These are phyloP conservation scores for Callorhinus ursinus DNA, from an alignment of 2,113 vertebrate genomes.

Conservation along the genomic window DNA sequence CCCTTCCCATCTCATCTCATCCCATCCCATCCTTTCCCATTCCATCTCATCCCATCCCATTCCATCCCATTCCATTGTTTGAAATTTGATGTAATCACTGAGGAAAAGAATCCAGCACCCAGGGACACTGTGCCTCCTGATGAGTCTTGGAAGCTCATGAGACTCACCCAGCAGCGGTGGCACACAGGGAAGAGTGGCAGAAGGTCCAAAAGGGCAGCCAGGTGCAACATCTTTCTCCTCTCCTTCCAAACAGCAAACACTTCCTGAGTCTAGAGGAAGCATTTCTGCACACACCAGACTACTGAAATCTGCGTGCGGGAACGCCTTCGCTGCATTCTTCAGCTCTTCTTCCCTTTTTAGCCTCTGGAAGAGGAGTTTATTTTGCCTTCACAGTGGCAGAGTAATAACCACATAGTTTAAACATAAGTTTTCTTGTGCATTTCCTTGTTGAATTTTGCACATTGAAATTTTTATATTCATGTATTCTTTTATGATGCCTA, in stretches of 20 bases:
- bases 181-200: constrained; percentile 86
- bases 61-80: background rate
- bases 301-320: constrained; percentile 87
- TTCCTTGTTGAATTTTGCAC: constrained; percentile 61
- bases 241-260: constrained; percentile 63
- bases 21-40: rapidly evolving
- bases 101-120: constrained; percentile 84
- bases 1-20: too few species aligned
- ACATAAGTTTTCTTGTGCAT: constrained; percentile 64
- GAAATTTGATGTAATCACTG: constrained; percentile 66
- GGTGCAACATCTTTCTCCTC: constrained; percentile 72
- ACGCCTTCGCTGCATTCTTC: constrained; percentile 90
- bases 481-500: constrained; percentile 53
- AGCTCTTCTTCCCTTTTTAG: constrained; percentile 83
- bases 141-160: constrained; percentile 86
- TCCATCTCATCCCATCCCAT: background rate
- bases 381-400: constrained; percentile 60
- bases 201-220: constrained; percentile 82
- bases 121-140: constrained; percentile 86
- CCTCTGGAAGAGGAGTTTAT: constrained; percentile 75
- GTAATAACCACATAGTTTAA: constrained; percentile 71
- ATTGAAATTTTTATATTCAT: constrained; percentile 41
- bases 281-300: constrained; percentile 88
- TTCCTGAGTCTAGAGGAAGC: constrained; percentile 88
- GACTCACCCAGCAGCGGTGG: constrained; percentile 86